phyloP scores from a whole-genome alignment of 1,140 invertebrate genomes.

The Pissodes strobi region DNA sequence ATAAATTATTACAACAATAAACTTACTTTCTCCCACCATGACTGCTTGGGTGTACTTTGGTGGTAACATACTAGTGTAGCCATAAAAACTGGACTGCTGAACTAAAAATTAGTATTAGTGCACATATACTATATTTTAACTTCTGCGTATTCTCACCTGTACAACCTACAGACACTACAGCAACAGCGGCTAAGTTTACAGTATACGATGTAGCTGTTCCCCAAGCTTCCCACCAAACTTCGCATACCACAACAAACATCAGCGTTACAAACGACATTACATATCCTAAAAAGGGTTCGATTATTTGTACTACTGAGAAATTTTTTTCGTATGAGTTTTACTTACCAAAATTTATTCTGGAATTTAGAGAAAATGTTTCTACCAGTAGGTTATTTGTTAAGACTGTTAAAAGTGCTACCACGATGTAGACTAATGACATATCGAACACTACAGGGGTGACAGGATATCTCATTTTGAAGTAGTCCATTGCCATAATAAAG shows the following conservation, averaged over 20 bases:
- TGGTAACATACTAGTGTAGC: constrained; percentile 90
- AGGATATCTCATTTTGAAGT: constrained; percentile 83
- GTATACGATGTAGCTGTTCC: constrained; percentile 71
- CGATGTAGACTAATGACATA: constrained; percentile 89
- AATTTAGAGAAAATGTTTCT: constrained; percentile 79
- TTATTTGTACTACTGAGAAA: too few species aligned
- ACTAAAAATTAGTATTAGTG: constrained; percentile 59
- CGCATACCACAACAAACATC: constrained; percentile 80
- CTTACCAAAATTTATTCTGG: constrained; percentile 83
- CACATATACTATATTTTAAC: neutral
- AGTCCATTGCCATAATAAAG: constrained; percentile 89
- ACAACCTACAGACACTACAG: constrained; percentile 84
- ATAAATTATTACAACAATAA: neutral
- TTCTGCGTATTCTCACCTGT: constrained; percentile 65
- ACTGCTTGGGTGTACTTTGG: constrained; percentile 88
- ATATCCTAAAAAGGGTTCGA: constrained; percentile 69
- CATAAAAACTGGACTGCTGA: constrained; percentile 93
- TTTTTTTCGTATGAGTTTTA: neutral
- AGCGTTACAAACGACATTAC: constrained; percentile 79
- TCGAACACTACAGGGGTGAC: constrained; percentile 86
- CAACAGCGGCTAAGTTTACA: constrained; percentile 82
- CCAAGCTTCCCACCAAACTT: constrained; percentile 84
- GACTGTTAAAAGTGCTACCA: constrained; percentile 83
- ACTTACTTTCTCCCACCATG: constrained; percentile 91
- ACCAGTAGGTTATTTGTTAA: constrained; percentile 84